Evolutionary conservation across 2,888 invertebrate species (phyloP).

Genomic region (Muschampia plurimacula): DNA sequence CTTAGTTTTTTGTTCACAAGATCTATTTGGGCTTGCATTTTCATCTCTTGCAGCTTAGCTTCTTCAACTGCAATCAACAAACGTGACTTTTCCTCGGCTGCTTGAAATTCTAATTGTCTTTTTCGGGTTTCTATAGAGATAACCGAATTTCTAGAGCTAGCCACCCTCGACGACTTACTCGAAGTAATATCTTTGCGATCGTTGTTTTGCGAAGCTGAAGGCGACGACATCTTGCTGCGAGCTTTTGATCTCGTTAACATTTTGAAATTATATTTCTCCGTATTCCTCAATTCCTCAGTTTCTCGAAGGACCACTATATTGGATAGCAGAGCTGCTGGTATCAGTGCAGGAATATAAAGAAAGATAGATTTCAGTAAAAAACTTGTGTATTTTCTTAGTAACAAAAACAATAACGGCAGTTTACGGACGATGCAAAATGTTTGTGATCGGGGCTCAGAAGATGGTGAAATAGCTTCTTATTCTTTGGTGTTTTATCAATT

Average conservation of each 20-base stretch:
- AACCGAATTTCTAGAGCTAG: neutral
- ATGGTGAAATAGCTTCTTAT: too few species aligned
- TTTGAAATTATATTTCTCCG: neutral
- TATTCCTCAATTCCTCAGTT: neutral
- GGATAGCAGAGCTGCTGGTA: neutral
- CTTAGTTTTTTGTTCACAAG: constrained; percentile 6
- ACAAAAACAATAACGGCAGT: too few species aligned
- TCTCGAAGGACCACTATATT: constrained; percentile 1
- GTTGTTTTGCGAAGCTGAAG: neutral
- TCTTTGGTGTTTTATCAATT: too few species aligned
- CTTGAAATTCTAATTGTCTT: neutral
- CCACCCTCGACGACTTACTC: neutral
- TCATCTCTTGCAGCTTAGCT: neutral
- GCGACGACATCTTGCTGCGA: constrained; percentile 1
- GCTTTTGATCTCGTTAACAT: constrained; percentile 6
- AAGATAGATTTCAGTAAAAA: too few species aligned
- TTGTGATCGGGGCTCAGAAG: too few species aligned
- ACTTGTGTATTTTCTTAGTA: too few species aligned
- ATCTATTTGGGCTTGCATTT: neutral
- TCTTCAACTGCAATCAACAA: constrained; percentile 3
- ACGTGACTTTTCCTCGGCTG: neutral
- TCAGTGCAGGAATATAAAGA: too few species aligned
- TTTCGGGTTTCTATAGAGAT: neutral
- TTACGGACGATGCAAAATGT: too few species aligned
- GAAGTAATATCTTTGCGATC: neutral